Evolutionary conservation across 2,797 vertebrate genomes (phyloP).

Genomic region (Tauraco hartlaubi): DNA sequence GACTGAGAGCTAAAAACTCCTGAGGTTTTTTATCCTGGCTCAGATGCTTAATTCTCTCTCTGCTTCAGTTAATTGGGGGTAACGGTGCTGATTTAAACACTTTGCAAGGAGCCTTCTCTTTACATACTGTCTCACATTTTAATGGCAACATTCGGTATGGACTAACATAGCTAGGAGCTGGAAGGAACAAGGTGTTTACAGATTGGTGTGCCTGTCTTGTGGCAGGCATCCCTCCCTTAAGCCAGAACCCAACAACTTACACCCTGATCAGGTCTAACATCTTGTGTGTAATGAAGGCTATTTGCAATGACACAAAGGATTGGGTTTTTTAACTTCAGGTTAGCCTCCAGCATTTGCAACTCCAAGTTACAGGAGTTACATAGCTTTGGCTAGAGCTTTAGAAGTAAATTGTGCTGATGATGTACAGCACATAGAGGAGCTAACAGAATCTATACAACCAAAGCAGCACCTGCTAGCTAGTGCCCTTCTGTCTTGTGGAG

Average conservation of each 20-base stretch:
- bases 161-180: background rate
- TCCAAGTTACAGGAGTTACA: rapidly evolving
- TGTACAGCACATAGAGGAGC: background rate
- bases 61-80: background rate
- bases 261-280: background rate
- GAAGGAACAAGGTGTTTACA: background rate
- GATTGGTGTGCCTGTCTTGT: background rate
- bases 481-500: background rate
- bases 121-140: background rate
- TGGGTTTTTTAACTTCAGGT: background rate
- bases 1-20: background rate
- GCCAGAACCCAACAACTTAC: background rate
- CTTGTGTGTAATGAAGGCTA: background rate
- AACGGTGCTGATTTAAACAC: background rate
- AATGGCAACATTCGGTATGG: background rate
- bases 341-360: background rate
- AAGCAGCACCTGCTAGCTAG: background rate
- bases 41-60: background rate
- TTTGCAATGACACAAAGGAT: background rate
- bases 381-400: background rate
- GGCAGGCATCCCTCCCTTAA: background rate
- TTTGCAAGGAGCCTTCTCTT: background rate
- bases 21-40: constrained; percentile 40
- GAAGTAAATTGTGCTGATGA: background rate
- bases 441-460: background rate